Percentiles rank a stretch among this genome's conserved stretches.
phyloP scores from a whole-genome alignment of 2,797 vertebrate species.

The Salmo trutta region DNA sequence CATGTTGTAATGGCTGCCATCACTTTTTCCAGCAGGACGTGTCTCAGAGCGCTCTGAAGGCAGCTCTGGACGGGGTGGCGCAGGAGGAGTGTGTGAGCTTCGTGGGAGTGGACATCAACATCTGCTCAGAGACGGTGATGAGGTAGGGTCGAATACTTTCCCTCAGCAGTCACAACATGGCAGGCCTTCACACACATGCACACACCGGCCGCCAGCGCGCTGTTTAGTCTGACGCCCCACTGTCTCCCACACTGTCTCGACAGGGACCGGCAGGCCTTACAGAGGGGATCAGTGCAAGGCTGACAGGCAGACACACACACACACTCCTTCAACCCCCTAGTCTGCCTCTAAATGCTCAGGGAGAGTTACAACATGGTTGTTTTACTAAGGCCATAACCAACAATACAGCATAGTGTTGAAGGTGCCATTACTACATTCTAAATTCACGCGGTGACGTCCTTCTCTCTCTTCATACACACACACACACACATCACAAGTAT shows the following conservation, averaged over 20 bases:
- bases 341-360: constrained; percentile 19
- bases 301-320: constrained; percentile 12
- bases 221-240: constrained; percentile 78
- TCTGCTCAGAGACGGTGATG: constrained; percentile 96
- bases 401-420: constrained; percentile 18
- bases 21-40: constrained; percentile 88
- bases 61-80: constrained; percentile 91
- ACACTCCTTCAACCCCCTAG: background rate
- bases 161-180: constrained; percentile 77
- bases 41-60: constrained; percentile 88
- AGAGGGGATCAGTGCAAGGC: constrained; percentile 37
- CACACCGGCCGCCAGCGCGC: constrained; percentile 62
- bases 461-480: background rate
- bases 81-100: constrained; percentile 98
- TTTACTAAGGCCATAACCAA: constrained; percentile 31
- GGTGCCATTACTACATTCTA: constrained; percentile 23
- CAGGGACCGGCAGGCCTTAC: constrained; percentile 58
- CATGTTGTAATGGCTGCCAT: constrained; percentile 9
- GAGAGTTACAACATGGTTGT: constrained; percentile 34
- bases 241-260: constrained; percentile 46
- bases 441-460: background rate
- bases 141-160: constrained; percentile 85
- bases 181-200: constrained; percentile 51
- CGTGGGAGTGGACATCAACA: constrained; percentile 98
- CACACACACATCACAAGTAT: constrained; percentile 33